These are phyloP conservation scores for Aricia artaxerxes DNA, from an alignment of 2,888 invertebrate genomes.

Conservation along the genomic window DNA sequence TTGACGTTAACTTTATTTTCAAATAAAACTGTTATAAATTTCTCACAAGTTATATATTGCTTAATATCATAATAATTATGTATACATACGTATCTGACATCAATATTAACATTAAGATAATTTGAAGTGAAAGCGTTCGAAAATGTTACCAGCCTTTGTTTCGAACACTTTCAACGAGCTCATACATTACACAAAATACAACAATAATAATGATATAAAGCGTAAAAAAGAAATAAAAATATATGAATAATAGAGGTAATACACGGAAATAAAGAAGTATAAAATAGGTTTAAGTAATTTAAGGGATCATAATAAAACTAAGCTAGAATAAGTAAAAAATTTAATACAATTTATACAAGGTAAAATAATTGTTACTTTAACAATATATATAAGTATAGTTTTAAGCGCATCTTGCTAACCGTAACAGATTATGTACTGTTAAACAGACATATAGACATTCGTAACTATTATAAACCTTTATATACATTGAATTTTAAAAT, in stretches of 20 bases:
- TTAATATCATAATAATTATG: constrained; percentile 26
- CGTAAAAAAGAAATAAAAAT: background rate
- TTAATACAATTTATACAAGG: background rate
- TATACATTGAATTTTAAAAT: background rate
- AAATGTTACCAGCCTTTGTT: constrained; percentile 25
- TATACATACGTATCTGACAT: constrained; percentile 29
- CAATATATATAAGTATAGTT: background rate
- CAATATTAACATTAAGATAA: constrained; percentile 18
- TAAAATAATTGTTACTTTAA: background rate
- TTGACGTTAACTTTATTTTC: constrained; percentile 19
- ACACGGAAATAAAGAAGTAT: background rate
- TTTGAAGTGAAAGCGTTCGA: constrained; percentile 22
- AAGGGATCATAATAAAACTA: background rate
- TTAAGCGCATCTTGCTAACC: constrained; percentile 10
- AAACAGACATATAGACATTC: constrained; percentile 14
- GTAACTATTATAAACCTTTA: constrained; percentile 18
- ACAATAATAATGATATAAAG: background rate
- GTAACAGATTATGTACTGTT: background rate
- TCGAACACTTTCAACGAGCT: constrained; percentile 16
- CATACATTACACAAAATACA: constrained; percentile 11
- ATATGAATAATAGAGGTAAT: background rate
- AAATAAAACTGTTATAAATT: constrained; percentile 22
- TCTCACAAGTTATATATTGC: constrained; percentile 10
- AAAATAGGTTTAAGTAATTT: background rate
- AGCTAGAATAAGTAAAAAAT: background rate